phyloP scores from a whole-genome alignment of 1,140 invertebrate genomes.

The Trialeurodes vaporariorum region DNA sequence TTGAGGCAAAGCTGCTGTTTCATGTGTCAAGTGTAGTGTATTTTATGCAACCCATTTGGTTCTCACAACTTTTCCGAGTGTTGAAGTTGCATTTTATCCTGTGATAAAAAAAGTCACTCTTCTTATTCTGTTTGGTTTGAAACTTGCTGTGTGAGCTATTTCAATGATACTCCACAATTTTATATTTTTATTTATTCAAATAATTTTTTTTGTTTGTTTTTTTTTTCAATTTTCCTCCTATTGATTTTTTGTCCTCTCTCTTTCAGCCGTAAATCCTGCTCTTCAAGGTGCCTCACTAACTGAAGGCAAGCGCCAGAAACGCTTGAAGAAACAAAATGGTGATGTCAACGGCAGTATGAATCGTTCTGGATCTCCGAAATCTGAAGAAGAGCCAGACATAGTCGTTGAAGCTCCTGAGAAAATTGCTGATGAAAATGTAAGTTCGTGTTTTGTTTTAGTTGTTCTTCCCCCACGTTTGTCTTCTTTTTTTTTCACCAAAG shows the following conservation, averaged over 20 bases:
- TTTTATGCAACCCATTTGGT: no score
- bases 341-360: conserved; percentile 36
- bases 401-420: conserved; percentile 39
- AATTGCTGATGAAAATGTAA: conserved; percentile 27
- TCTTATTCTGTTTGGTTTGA: no score
- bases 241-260: background rate
- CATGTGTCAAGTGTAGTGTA: no score
- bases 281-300: conserved; percentile 69
- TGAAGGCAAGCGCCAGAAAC: conserved; percentile 63
- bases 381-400: conserved; percentile 36
- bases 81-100: no score
- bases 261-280: conserved; percentile 48
- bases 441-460: conserved; percentile 5
- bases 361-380: conserved; percentile 41
- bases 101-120: no score
- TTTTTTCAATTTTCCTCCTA: conserved; percentile 30
- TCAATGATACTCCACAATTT: background rate
- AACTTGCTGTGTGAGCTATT: no score
- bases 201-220: conserved; percentile 10
- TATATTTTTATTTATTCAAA: conserved; percentile 7
- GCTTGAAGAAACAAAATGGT: conserved; percentile 49
- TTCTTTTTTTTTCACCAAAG: conserved; percentile 6
- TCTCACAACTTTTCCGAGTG: no score
- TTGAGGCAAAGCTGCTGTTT: no score
- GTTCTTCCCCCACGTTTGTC: background rate